Percentiles rank a stretch among this genome's conserved stretches.
Conservation (phyloP, 2,797 vertebrate genomes). For the Loris lydekkerianus region DNA sequence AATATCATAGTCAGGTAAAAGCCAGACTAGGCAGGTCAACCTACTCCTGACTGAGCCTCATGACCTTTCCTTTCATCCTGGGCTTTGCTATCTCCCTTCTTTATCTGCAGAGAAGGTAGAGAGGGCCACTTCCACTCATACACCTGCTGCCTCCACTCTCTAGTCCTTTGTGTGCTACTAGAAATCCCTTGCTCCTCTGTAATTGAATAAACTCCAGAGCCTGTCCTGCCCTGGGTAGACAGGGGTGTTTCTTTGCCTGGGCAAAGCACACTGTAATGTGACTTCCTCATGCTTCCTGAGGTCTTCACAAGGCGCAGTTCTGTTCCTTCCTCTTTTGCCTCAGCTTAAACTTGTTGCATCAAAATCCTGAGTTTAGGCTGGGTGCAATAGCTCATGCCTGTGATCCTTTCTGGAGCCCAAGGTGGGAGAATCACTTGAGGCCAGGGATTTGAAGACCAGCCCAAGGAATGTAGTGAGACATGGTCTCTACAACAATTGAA, state of each 20-base stretch:
- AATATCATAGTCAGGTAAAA: slow-evolving; percentile 22
- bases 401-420: not conserved
- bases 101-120: not conserved
- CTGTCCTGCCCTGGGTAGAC: not conserved
- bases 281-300: slow-evolving; percentile 43
- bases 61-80: slow-evolving; percentile 40
- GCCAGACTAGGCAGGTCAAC: slow-evolving; percentile 13
- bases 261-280: not conserved
- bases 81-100: slow-evolving; percentile 15
- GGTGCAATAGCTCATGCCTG: not conserved
- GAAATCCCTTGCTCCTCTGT: slow-evolving; percentile 23
- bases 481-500: not conserved
- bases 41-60: not conserved
- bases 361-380: slow-evolving; percentile 43
- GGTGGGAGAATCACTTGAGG: not conserved
- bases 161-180: not conserved
- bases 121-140: slow-evolving; percentile 35
- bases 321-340: slow-evolving; percentile 67
- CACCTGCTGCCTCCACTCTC: not conserved
- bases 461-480: not conserved
- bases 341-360: slow-evolving; percentile 35
- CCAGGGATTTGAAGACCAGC: not conserved
- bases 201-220: not conserved
- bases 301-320: slow-evolving; percentile 3
- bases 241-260: not conserved